These are phyloP conservation scores for Danio choprae DNA, from an alignment of 2,797 vertebrate species.

Conservation along the genomic window DNA sequence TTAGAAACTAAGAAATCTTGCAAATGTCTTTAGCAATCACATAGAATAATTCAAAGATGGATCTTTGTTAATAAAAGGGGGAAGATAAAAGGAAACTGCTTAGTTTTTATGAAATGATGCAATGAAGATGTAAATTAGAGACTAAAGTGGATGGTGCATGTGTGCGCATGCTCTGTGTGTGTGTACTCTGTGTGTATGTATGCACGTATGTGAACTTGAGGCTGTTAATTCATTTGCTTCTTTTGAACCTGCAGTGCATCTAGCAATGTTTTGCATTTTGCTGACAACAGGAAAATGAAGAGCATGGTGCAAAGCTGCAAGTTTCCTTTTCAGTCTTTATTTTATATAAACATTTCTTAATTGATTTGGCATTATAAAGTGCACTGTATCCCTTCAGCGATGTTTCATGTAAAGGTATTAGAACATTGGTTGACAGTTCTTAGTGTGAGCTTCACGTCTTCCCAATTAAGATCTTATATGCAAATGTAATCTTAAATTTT, in stretches of 20 bases:
- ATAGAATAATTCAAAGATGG: not conserved
- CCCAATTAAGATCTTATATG: no score
- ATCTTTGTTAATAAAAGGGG: not conserved
- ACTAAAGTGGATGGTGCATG: not conserved
- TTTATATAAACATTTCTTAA: not conserved
- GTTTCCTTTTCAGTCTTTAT: not conserved
- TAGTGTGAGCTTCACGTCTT: no score
- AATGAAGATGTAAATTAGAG: constrained; percentile 17
- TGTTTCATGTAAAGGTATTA: no score
- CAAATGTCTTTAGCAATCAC: not conserved
- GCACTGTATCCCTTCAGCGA: not conserved
- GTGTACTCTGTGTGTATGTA: not conserved
- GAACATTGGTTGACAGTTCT: no score
- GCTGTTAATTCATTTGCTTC: not conserved
- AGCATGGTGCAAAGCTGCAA: not conserved
- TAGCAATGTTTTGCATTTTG: not conserved
- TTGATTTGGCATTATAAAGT: not conserved
- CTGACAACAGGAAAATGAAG: not conserved
- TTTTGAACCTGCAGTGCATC: not conserved
- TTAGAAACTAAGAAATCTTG: not conserved
- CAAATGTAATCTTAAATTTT: no score
- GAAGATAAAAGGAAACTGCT: not conserved
- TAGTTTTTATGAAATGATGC: constrained; percentile 3
- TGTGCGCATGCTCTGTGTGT: not conserved
- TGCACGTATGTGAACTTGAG: not conserved